Conservation (phyloP, 2,113 vertebrate genomes). For the human (Homo sapiens) region DNA sequence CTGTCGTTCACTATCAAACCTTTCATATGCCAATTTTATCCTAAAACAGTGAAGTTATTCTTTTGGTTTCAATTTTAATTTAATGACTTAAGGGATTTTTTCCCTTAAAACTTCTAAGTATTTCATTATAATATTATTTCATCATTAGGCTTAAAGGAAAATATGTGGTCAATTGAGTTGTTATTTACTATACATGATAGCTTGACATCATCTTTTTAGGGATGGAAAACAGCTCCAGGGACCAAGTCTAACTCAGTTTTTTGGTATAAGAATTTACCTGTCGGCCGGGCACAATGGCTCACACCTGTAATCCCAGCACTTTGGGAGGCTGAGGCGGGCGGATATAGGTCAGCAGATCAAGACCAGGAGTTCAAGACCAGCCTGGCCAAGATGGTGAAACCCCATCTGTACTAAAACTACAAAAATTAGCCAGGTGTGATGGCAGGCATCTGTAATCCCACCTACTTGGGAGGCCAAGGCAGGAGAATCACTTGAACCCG, state of each 20-base stretch:
- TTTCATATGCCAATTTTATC: conserved; percentile 28
- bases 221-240: background rate
- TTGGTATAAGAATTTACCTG: no score
- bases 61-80: conserved; percentile 18
- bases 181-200: background rate
- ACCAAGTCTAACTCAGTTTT: background rate
- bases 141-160: conserved; percentile 16
- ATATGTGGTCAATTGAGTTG: background rate
- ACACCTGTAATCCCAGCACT: no score
- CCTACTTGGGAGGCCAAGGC: no score
- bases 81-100: conserved; percentile 2
- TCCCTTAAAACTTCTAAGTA: background rate
- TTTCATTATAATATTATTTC: background rate
- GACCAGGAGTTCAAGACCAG: no score
- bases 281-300: accelerated
- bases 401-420: no score
- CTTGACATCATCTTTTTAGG: background rate
- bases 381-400: no score
- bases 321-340: no score
- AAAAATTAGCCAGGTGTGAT: no score
- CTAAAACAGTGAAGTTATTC: conserved; percentile 17
- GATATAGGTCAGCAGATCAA: no score
- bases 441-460: no score
- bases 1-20: background rate
- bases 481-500: no score